A percentile compares a stretch with the other conserved stretches of the same genome.
phyloP scores from a whole-genome alignment of 2,113 vertebrate species.

The Crotalus helleri region DNA sequence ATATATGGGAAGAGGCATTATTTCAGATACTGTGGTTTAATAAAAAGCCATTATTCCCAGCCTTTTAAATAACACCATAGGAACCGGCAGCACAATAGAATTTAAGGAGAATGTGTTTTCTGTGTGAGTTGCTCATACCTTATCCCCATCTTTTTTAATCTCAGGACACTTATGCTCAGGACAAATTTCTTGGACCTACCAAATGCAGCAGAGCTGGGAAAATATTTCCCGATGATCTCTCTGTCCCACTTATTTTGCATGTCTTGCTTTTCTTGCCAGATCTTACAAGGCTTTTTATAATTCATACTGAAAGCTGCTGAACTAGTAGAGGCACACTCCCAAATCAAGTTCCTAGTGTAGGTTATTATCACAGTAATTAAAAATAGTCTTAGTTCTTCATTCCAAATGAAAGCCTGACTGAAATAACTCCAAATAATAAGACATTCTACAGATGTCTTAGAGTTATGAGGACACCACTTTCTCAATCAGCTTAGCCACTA shows the following conservation, averaged over 20 bases:
- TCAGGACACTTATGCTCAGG: background rate
- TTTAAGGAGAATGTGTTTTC: background rate
- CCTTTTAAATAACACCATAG: no score
- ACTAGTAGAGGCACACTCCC: background rate
- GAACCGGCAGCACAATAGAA: no score
- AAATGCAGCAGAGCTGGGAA: background rate
- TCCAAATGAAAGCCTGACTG: background rate
- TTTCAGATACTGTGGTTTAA: background rate
- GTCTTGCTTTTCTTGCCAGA: background rate
- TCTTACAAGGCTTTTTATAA: background rate
- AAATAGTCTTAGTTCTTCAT: background rate
- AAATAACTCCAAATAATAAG: background rate
- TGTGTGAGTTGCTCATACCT: background rate
- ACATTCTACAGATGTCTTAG: background rate
- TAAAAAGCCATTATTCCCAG: background rate
- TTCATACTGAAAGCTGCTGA: accelerated
- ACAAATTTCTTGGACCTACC: background rate
- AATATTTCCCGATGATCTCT: background rate
- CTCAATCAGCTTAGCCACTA: background rate
- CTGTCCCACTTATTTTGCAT: background rate
- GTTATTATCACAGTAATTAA: background rate
- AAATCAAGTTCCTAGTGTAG: background rate
- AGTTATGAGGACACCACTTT: background rate
- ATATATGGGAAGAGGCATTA: background rate
- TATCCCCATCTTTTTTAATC: background rate